Conservation (phyloP, 2,888 invertebrate species). For the Leptinotarsa peninsularis region DNA sequence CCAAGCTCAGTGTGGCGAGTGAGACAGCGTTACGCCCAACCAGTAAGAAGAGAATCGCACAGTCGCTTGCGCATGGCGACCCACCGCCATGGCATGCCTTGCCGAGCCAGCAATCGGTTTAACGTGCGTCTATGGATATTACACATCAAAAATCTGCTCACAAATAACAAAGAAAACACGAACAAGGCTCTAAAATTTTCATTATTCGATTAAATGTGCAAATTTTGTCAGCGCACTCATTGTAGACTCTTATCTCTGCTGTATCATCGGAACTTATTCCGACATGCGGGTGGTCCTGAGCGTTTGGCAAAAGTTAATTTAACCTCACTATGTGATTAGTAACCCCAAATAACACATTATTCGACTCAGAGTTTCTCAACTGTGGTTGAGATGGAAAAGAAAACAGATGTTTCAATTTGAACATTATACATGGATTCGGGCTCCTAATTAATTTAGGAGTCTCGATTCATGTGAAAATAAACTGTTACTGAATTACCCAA, state of each 20-base stretch:
- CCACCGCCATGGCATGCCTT: too few relatives aligned
- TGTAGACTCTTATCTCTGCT: constrained; percentile 4
- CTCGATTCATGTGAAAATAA: not conserved
- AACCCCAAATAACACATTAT: constrained; percentile 4
- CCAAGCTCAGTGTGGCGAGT: too few relatives aligned
- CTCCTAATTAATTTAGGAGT: not conserved
- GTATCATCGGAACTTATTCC: constrained; percentile 11
- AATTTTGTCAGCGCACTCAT: not conserved
- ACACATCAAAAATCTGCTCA: too few relatives aligned
- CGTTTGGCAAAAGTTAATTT: constrained; percentile 21
- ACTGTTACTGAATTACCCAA: not conserved
- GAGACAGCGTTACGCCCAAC: too few relatives aligned
- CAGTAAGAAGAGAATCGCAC: too few relatives aligned
- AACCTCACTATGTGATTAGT: constrained; percentile 13
- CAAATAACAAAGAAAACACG: too few relatives aligned
- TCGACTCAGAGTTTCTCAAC: not conserved
- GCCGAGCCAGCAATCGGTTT: too few relatives aligned
- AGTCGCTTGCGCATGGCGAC: too few relatives aligned
- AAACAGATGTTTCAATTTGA: not conserved
- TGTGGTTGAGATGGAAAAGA: not conserved
- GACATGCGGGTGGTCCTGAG: constrained; percentile 17
- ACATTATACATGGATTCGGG: not conserved
- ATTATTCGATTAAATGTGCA: not conserved
- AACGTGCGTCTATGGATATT: too few relatives aligned
- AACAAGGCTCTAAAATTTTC: not conserved